A percentile compares a stretch with the other conserved stretches of the same genome.
Conservation (phyloP, 2,113 vertebrate genomes). For the Pelmatolapia mariae region DNA sequence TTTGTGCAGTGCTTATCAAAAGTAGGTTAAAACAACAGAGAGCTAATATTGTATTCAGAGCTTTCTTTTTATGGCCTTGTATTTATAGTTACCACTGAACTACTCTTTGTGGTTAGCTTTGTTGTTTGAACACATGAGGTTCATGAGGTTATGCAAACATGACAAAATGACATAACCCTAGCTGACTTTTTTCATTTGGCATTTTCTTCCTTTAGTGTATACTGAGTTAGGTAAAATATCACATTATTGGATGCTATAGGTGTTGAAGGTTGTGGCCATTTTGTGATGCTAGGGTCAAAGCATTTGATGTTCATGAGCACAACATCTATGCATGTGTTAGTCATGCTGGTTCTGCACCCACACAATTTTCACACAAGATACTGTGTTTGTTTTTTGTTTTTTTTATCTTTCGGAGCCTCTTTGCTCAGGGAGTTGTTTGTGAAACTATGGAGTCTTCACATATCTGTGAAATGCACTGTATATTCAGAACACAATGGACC, state of each 20-base stretch:
- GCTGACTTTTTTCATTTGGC: neutral
- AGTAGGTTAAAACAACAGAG: slow-evolving; percentile 37
- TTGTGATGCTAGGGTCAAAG: slow-evolving; percentile 37
- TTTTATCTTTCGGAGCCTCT: neutral
- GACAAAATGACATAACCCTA: neutral
- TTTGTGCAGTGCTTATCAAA: slow-evolving; percentile 9
- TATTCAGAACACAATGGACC: neutral
- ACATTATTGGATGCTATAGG: slow-evolving; percentile 2
- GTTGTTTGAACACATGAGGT: neutral
- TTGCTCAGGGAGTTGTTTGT: neutral
- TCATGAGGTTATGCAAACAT: neutral
- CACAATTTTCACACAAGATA: slow-evolving; percentile 41
- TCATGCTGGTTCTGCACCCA: slow-evolving; percentile 48
- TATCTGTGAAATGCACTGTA: neutral
- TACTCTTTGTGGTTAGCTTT: neutral
- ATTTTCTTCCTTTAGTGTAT: neutral
- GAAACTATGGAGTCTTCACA: neutral
- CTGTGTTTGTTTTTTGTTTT: slow-evolving; percentile 8
- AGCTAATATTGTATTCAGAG: neutral
- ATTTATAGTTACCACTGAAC: neutral
- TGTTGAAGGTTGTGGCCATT: neutral
- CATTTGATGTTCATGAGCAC: slow-evolving; percentile 25
- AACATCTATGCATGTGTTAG: slow-evolving; percentile 62
- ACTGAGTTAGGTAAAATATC: neutral
- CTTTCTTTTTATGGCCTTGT: neutral